phyloP scores from a whole-genome alignment of 2,888 invertebrate genomes.

The Dimorphilus gyrociliatus region DNA sequence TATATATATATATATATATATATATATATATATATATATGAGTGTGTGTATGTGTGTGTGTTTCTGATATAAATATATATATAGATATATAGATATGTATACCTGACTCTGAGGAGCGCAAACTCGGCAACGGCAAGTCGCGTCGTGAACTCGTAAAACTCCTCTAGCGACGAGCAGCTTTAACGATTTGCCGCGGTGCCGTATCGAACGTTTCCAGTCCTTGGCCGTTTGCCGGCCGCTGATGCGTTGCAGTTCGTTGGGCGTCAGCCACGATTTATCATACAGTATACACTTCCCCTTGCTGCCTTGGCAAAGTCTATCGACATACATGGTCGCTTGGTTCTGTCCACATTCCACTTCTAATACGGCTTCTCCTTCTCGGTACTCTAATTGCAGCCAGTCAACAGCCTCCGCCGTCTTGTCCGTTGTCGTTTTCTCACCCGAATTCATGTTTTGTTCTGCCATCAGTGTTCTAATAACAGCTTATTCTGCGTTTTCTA shows the following conservation, averaged over 20 bases:
- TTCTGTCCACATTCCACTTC: constrained; percentile 37
- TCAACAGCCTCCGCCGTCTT: too few relatives aligned
- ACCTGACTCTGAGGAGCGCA: too few relatives aligned
- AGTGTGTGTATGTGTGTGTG: too few relatives aligned
- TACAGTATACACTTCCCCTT: constrained; percentile 40
- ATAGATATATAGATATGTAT: constrained; percentile 11
- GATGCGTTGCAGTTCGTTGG: constrained; percentile 41
- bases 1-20: too few relatives aligned
- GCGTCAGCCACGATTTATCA: constrained; percentile 38
- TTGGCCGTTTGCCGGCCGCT: constrained; percentile 41
- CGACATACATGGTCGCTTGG: constrained; percentile 30
- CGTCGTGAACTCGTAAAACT: constrained; percentile 36
- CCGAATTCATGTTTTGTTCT: too few relatives aligned
- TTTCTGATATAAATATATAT: too few relatives aligned
- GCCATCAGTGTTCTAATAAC: too few relatives aligned
- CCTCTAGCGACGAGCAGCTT: constrained; percentile 39
- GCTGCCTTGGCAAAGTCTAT: constrained; percentile 37
- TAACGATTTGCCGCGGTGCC: constrained; percentile 40
- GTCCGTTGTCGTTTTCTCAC: too few relatives aligned
- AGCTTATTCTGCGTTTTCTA: too few relatives aligned
- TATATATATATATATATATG: too few relatives aligned
- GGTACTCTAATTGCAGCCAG: too few relatives aligned
- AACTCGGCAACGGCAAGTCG: constrained; percentile 34
- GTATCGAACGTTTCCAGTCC: constrained; percentile 40
- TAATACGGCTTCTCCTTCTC: constrained; percentile 19